Base-by-base conservation (phyloP, 2,888 invertebrate genomes). In the Aquatica leii region DNA sequence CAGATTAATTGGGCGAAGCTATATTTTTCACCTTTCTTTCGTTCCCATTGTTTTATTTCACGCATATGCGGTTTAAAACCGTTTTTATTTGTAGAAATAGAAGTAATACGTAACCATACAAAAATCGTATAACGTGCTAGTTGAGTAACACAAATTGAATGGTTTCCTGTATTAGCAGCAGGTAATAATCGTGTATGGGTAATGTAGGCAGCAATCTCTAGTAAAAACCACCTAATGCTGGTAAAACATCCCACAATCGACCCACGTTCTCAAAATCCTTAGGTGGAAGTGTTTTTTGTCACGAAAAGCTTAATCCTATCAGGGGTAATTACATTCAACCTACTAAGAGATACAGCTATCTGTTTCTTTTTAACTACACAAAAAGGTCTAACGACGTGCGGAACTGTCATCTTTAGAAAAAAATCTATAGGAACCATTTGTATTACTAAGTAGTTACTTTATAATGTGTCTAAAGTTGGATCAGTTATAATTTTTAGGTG, bases 121-220 rank as follows among this genome's bases (percentile, higher is more conserved):
- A 48, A 48, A 24, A 24, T 24, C 69, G 68, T 65, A 68, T 74
- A 72, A 74, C 71, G 65, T 72, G 70, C 59, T 71, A 68, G 70
- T 69, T 73, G 70, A 71, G 70, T 69, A 71, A 70, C 69, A 68
- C 72, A 73, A 74, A 75, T 76, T 74, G 73, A 74, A 75, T 74
- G 73, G 75, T 75, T 74, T 74, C 74, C 73, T 72, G 73, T 67
- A 68, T 69, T 70, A 74, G 67, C 69, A 71, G 68, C 73, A 73
- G 74, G 73, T 73, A 75, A 75, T 73, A 71, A 66, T 70, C 69
- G 66, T 71, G 67, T 65, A 46, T 68, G 54, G 31, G 52, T 53
- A 65, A 62, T 59, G 69, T 67, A 62, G 62, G 65, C 54, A 65
- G 55, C 51, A 57, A 53, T 48, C 37, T 49, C 59, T 49, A 55